Base-by-base conservation (phyloP, 1,140 invertebrate genomes). In the Globodera ellingtonae region DNA sequence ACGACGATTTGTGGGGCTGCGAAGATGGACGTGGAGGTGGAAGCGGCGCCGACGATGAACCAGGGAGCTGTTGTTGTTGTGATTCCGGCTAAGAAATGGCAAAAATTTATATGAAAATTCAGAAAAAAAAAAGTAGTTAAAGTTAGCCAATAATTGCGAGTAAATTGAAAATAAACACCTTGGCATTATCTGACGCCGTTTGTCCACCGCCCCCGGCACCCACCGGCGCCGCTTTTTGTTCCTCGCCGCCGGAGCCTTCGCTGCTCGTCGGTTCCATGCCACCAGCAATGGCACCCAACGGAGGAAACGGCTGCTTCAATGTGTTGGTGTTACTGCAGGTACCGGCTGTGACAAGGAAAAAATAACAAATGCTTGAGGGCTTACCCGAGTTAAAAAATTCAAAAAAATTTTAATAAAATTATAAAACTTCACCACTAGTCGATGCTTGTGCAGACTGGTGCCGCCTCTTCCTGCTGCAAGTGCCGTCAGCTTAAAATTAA, bases 191-290 rank as follows among this genome's bases (percentile, higher is more conserved):
- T 7, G 7, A 2, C 50, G 66, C 6, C 3, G 66, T 44, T 67
- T 67, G 66, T 67, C 35, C 67, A 18, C 24, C 67, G 24, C 18
- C 35, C 21, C 3, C 67, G 67, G 66, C 35, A 9, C 10, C 10
- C 66, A 2, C 67, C 67, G 67, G 0, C 67, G 46, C 9, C 67
- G 0, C 56, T 62, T 62, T 62, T 62, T 62, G 67, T 47, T 70
- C 67, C 67, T 70, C 67, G 24, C 67, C 46, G 24, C 67, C 67
- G 35, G 67, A 70, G 9, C 67, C 67, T 5, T 70, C 67, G 24
- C 67, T 70, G 67, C 67, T 44, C 35, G 35, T 35, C 67, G 67
- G 24, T 47, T 70, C 67, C 6, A 6, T 13, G 9, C n/a, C 67
- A 47, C 10, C 67, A 21, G 35, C 52, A 52, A 52, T 15, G 15